A percentile compares a stretch with the other conserved stretches of the same genome.
These are phyloP conservation scores for Lepus americanus DNA, from an alignment of 2,113 vertebrate species.

Conservation along the genomic window DNA sequence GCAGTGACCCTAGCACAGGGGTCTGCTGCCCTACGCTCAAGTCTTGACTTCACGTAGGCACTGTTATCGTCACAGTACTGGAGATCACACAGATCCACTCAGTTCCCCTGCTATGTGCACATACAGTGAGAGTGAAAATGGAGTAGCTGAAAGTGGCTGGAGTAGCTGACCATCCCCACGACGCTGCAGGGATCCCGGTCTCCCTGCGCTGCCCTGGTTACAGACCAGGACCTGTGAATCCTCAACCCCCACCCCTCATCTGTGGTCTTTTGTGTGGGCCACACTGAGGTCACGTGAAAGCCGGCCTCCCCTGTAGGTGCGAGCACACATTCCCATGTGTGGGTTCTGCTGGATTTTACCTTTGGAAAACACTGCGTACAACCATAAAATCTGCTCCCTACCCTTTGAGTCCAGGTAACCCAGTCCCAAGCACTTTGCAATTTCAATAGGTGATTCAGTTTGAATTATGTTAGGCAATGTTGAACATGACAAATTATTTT, in stretches of 20 bases:
- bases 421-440: background rate
- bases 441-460: slow-evolving; percentile 16
- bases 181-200: background rate
- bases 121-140: too few relatives aligned
- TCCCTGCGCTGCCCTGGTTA: background rate
- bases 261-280: background rate
- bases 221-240: background rate
- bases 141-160: too few relatives aligned
- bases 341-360: background rate
- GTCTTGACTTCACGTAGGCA: background rate
- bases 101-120: background rate
- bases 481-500: slow-evolving; percentile 60
- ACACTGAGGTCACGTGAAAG: background rate
- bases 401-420: background rate
- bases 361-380: background rate
- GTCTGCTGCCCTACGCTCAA: background rate
- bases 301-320: background rate
- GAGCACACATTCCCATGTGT: background rate
- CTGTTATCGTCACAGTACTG: background rate
- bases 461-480: background rate
- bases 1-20: background rate
- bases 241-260: background rate
- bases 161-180: background rate
- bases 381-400: background rate
- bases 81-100: background rate